A percentile compares a stretch with the other conserved stretches of the same genome.
Conservation (phyloP, 2,797 vertebrate species). For the Monodelphis domestica region DNA sequence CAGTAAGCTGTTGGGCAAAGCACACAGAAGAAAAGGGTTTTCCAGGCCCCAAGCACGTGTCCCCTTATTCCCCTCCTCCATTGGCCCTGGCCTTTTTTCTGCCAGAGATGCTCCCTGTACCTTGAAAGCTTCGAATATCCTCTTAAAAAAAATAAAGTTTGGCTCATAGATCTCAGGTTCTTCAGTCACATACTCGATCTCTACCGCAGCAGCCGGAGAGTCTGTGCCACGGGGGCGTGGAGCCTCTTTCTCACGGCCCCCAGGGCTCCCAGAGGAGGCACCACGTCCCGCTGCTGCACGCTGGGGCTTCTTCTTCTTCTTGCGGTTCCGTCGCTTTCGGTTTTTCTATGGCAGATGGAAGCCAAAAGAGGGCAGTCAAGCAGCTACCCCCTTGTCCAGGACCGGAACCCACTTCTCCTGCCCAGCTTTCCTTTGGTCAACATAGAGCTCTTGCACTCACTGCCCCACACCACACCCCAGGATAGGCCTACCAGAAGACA, state of each 20-base stretch:
- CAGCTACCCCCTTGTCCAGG: not conserved
- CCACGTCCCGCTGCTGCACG: constrained; percentile 76
- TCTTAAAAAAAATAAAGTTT: constrained; percentile 95
- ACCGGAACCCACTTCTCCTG: not conserved
- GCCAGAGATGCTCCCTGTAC: constrained; percentile 72
- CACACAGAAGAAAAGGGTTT: not conserved
- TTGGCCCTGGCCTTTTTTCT: accelerated
- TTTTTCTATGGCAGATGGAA: constrained; percentile 87
- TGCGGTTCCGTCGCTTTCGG: constrained; percentile 91
- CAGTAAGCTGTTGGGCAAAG: constrained; percentile 87
- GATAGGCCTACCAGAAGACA: not conserved
- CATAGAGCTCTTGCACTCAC: too few relatives aligned
- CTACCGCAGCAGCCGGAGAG: constrained; percentile 81
- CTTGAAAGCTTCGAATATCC: constrained; percentile 96
- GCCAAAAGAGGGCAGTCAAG: not conserved
- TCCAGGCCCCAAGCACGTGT: not conserved
- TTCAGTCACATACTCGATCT: constrained; percentile 94
- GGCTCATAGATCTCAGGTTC: constrained; percentile 95
- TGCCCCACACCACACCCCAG: too few relatives aligned
- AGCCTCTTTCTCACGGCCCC: constrained; percentile 81
- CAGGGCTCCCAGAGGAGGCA: constrained; percentile 79
- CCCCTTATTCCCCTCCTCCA: not conserved
- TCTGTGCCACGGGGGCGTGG: constrained; percentile 59
- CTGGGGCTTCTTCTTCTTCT: constrained; percentile 92
- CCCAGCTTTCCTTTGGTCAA: constrained; percentile 7